These are phyloP conservation scores for Erythrolamprus reginae DNA, from an alignment of 2,113 vertebrate genomes.

Conservation along the genomic window DNA sequence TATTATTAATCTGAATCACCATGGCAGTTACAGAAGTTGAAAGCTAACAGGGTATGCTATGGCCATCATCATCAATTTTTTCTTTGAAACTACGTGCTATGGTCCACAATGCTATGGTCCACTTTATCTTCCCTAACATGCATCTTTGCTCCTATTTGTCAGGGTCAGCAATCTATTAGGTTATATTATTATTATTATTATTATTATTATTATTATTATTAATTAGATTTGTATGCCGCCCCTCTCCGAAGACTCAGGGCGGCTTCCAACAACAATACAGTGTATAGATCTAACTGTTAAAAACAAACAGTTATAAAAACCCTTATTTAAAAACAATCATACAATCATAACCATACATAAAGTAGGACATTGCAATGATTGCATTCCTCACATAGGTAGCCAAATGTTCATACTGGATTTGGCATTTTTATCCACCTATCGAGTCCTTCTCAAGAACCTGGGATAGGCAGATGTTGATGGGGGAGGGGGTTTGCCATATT, in stretches of 20 bases:
- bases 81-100: not conserved
- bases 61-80: not conserved
- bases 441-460: not conserved
- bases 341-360: too few relatives aligned
- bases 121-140: not conserved
- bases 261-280: too few relatives aligned
- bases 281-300: too few relatives aligned
- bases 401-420: not conserved
- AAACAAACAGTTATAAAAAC: too few relatives aligned
- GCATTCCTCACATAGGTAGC: not conserved
- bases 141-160: not conserved
- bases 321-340: too few relatives aligned
- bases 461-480: not conserved
- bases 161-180: not conserved
- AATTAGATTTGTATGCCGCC: too few relatives aligned
- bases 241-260: too few relatives aligned
- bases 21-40: not conserved
- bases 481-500: too few relatives aligned
- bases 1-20: not conserved
- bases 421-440: not conserved
- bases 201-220: too few relatives aligned
- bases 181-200: too few relatives aligned
- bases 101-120: not conserved
- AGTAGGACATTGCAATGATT: not conserved
- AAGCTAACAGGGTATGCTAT: not conserved